phyloP scores from a whole-genome alignment of 2,113 vertebrate genomes.

The Desmodus rotundus region DNA sequence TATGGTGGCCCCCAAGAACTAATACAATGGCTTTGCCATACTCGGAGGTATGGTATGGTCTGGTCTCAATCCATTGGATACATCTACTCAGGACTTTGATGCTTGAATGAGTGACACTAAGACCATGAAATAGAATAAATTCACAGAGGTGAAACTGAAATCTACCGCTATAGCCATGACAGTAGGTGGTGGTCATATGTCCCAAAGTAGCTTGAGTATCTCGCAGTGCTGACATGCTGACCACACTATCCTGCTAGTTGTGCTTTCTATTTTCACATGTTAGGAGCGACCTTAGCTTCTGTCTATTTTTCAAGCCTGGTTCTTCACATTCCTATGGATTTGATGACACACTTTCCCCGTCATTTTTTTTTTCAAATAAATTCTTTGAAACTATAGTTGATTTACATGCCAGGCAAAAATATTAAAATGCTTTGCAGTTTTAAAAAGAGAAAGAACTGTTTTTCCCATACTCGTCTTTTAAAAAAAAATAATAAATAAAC shows the following conservation, averaged over 20 bases:
- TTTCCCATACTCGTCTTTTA: not conserved
- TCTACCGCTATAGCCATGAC: not conserved
- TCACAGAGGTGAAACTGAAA: not conserved
- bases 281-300: not conserved
- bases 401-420: conserved; percentile 4
- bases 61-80: not conserved
- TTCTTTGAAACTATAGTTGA: not conserved
- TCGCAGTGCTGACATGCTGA: no score
- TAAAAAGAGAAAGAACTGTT: not conserved
- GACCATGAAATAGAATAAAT: not conserved
- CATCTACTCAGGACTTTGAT: not conserved
- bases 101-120: not conserved
- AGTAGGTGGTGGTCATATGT: no score
- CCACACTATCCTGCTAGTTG: not conserved
- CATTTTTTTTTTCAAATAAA: not conserved
- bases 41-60: not conserved
- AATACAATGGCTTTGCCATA: not conserved
- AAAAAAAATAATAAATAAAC: not conserved
- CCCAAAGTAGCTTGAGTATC: not conserved
- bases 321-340: not conserved
- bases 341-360: not conserved
- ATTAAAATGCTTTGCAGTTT: not conserved
- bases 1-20: not conserved
- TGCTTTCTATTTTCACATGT: not conserved
- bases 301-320: not conserved